These are phyloP conservation scores for Bothrops jararaca DNA, from an alignment of 2,113 vertebrate genomes.

Conservation along the genomic window DNA sequence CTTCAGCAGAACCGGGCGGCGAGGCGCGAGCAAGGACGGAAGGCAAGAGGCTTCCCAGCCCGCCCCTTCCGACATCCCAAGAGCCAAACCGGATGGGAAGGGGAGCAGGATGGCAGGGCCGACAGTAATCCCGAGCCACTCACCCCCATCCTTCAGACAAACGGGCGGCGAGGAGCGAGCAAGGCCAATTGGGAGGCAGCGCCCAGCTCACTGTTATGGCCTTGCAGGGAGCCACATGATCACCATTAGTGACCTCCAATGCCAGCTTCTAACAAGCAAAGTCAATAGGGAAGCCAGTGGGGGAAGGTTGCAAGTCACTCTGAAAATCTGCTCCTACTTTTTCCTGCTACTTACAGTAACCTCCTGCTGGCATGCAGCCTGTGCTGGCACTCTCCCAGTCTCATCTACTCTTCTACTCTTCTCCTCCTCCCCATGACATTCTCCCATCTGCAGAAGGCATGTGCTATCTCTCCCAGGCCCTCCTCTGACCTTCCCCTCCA, in stretches of 20 bases:
- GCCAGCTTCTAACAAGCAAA: not conserved
- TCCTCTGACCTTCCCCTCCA: not conserved
- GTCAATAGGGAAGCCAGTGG: not conserved
- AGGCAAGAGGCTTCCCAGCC: too few species aligned
- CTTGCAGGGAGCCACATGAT: not conserved
- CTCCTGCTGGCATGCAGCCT: not conserved
- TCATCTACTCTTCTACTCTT: too few species aligned
- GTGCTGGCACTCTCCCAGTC: not conserved
- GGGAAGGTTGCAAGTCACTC: not conserved
- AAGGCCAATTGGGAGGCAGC: too few species aligned
- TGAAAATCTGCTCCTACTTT: not conserved
- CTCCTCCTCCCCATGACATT: not conserved
- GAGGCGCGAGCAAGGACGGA: too few species aligned
- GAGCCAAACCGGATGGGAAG: too few species aligned
- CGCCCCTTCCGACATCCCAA: too few species aligned
- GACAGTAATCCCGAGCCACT: too few species aligned
- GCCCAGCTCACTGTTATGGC: not conserved
- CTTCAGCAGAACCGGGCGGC: too few species aligned
- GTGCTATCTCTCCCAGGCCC: not conserved
- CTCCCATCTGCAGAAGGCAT: not conserved
- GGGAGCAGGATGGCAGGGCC: too few species aligned
- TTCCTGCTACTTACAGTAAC: not conserved
- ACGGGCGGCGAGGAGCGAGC: too few species aligned
- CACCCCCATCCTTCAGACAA: too few species aligned
- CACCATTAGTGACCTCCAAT: not conserved